Base-by-base conservation (phyloP, 2,797 vertebrate species). In the Centroberyx gerrardi region DNA sequence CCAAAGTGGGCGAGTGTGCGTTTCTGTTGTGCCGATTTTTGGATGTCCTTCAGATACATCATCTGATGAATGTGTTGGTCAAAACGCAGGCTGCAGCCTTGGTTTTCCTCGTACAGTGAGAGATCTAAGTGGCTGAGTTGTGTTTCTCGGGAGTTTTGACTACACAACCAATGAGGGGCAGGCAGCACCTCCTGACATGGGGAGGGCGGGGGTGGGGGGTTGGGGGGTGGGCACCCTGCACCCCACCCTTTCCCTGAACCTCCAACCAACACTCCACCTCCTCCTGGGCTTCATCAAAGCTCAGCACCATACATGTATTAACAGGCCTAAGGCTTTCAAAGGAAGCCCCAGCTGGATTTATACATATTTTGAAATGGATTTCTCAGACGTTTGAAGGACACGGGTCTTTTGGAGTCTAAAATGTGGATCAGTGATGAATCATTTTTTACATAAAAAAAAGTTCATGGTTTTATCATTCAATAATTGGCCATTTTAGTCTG, bases 1-100 rank as follows among this genome's bases (percentile, higher is more conserved):
- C 85, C 33, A 59, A 71, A 74, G 69, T 58, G 72, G 59, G 71
- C 54, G 27, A 78, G 40, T 55, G 55, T 72, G 60, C 68, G 58
- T 54, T 82, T 78, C 29, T 67, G 69, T 48, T 80, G 70, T 64
- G 65, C 61, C 73, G 54, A 71, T 82, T 72, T 85, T 82, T 90
- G 80, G 72, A 76, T 68, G 86, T 70, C 81, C 84, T 88, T 90
- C 74, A 84, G 63, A 79, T 70, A 12, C 3, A 3, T 55, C 0
- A 28, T 55, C 33, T 62, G 56, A 72, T 70, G 49, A 69, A 67
- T 68, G 44, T 59, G 29, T 59, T 59, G 53, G 31, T 62, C 27
- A 56, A 67, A 73, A 76, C 38, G 27, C 29, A 27, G 36, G 62
- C 42, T 76, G 36, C 68, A 68, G 27, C n/a, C 5, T 36, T 12